Percentiles rank a stretch among this genome's conserved stretches.
Conservation (phyloP, 1,140 invertebrate genomes). For the Caenorhabditis briggsae region DNA sequence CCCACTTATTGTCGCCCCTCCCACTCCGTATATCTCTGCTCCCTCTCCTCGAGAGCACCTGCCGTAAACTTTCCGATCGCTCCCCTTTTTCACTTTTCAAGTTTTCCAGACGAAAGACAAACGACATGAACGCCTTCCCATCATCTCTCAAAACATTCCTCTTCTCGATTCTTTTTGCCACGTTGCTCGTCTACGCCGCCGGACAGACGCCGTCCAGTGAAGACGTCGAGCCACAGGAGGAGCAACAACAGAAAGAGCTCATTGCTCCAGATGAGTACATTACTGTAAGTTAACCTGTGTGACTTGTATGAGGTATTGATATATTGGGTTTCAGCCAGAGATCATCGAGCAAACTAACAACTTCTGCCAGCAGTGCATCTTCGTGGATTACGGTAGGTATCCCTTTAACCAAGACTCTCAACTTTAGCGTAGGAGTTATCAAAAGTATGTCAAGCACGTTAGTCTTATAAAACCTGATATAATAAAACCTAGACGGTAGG, state of each 20-base stretch:
- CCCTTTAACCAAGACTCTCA: neutral
- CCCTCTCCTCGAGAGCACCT: constrained; percentile 2
- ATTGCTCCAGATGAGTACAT: neutral
- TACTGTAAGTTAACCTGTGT: neutral
- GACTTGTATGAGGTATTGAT: neutral
- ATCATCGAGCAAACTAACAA: constrained; percentile 30
- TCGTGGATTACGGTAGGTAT: constrained; percentile 31
- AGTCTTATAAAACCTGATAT: too few species aligned
- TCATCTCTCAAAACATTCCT: neutral
- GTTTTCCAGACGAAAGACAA: constrained; percentile 13
- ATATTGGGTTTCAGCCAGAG: neutral
- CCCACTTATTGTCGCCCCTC: neutral
- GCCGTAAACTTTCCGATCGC: neutral
- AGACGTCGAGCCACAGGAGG: neutral
- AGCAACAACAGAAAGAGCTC: neutral
- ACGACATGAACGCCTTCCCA: constrained; percentile 29
- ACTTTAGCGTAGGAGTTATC: too few species aligned
- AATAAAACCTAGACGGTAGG: neutral
- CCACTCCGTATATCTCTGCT: too few species aligned
- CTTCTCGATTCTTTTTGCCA: constrained; percentile 11
- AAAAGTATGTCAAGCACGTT: too few species aligned
- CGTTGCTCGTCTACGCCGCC: neutral
- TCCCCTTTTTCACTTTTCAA: neutral
- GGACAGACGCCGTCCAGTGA: neutral
- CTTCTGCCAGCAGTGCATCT: constrained; percentile 44